Conservation (phyloP, 2,113 vertebrate genomes). For the Zosterops hypoxanthus region DNA sequence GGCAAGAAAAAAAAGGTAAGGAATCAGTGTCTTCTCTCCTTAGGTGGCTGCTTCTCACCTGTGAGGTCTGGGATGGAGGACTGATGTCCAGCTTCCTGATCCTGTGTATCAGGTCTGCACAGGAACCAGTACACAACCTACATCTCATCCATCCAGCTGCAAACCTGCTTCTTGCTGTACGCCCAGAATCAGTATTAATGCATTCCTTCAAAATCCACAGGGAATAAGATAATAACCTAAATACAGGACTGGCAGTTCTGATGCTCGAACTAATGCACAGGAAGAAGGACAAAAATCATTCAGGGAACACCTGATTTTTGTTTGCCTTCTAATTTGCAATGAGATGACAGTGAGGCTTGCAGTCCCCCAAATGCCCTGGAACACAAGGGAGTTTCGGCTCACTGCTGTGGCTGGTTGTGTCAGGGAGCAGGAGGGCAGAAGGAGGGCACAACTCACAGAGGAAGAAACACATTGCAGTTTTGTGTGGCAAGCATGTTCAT, state of each 20-base stretch:
- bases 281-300: neutral
- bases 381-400: neutral
- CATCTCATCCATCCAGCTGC: neutral
- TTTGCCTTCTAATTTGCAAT: neutral
- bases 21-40: accelerated
- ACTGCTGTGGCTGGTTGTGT: neutral
- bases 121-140: neutral
- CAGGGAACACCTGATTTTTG: neutral
- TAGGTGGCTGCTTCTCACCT: neutral
- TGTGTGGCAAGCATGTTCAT: neutral
- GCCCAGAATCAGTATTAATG: neutral
- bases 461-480: constrained; percentile 40
- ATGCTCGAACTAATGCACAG: neutral
- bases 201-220: neutral
- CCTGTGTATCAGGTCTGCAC: accelerated
- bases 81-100: neutral
- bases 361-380: neutral
- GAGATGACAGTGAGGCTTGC: neutral
- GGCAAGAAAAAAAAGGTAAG: neutral
- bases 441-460: neutral
- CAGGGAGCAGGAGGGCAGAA: constrained; percentile 1
- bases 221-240: neutral
- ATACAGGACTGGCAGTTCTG: neutral
- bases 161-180: neutral
- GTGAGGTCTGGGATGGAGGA: neutral